Evolutionary conservation across 2,888 invertebrate genomes (phyloP), one percentile per base, ranked within the genome.

Genomic region (Apotomis turbidana): DNA sequence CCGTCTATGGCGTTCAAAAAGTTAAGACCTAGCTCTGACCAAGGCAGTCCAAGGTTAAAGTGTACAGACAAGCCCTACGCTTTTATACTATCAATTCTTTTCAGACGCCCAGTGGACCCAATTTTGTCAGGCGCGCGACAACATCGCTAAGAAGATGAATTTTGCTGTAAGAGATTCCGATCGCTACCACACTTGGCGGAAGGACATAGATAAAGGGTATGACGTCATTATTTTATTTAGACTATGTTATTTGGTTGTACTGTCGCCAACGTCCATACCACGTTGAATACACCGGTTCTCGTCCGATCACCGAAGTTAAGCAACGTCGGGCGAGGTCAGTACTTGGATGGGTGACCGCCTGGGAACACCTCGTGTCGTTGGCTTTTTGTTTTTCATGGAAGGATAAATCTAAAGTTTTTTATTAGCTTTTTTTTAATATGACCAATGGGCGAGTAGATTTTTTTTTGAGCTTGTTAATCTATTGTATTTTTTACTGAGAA

Each of bases 261-360:
- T 51, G 46, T 82, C 78, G 85, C 84, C 86, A 87, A 87, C 85
- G 85, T 85, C 83, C 87, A 87, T 86, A 86, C 85, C 83, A 86
- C 81, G 85, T 85, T 88, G 88, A 89, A 89, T 75, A 86, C 87
- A 89, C 89, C 89, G 89, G 90, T 90, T 90, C 89, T 90, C 89
- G 89, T 89, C 89, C 87, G 89, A 89, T 88, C 89, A 89, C 89
- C 88, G 88, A 89, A 90, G 87, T 89, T 86, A 89, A 88, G 88
- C 88, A 88, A 87, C 87, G 84, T 89, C 85, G 88, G 89, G 89
- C 87, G 87, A 80, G 86, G 85, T 86, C 82, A 88, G 89, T 89
- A 89, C 88, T 88, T 88, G 87, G 87, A 85, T 83, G 84, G 84
- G 85, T 83, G 83, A 83, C 83, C 83, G 84, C 84, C 82, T 83